Base-by-base conservation (phyloP, 2,888 invertebrate genomes). In the Agapostemon virescens region DNA sequence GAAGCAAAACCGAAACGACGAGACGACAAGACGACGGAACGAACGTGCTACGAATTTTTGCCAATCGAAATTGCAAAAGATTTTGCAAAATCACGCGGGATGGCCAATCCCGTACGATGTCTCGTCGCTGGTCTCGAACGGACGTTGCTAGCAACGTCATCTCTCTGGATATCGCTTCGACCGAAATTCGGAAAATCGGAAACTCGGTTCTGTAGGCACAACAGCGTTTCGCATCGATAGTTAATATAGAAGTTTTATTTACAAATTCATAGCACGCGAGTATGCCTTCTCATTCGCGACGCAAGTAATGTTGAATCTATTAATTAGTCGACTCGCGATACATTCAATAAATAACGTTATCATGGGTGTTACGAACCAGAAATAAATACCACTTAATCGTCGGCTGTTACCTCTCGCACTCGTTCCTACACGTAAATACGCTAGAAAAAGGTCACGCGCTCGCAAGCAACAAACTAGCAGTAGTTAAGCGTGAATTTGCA, bases 311-410 rank as follows among this genome's bases (percentile, higher is more conserved):
- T 82, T 79, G 70, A 38, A 23, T 74, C 83, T 74, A 69, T 82
- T 67, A 74, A 80, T 85, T 81, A 85, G 85, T 85, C 85, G 83
- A 85, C 80, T 84, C 84, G 85, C 85, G 85, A 86, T 86, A 85
- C 81, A 86, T 87, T 89, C 84, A 90, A 90, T 90, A 90, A 90
- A 90, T 90, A 90, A 89, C 89, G 89, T 88, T 88, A 88, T 90
- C 87, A 88, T 89, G 87, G 87, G 88, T 81, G 74, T 85, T 88
- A 88, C 77, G 78, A 83, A 83, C 85, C 86, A 84, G 83, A 89
- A 90, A 90, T 90, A 90, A 90, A 90, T 90, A 89, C 84, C 83
- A 84, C 69, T 84, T 85, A 72, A 84, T 79, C 85, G 76, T 86
- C 80, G 74, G 61, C 69, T 81, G 79, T 72, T 80, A 77, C 70